These are phyloP conservation scores for Gymnosoma rotundatum DNA, from an alignment of 2,888 invertebrate genomes.

Conservation along the genomic window DNA sequence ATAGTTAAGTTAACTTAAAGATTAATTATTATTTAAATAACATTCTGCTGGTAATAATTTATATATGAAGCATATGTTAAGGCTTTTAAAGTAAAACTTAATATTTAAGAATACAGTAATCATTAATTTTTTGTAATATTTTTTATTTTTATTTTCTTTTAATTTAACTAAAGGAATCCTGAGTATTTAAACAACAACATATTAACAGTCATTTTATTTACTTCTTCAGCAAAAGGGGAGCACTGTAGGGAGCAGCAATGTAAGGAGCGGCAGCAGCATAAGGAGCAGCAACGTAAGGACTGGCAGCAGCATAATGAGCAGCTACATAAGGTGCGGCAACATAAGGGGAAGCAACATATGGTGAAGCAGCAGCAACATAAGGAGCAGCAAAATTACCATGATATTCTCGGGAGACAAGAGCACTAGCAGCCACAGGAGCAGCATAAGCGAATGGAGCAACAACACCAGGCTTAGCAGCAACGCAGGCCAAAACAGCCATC, in stretches of 20 bases:
- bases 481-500: slow-evolving; percentile 77
- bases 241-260: slow-evolving; percentile 70
- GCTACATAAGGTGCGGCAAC: slow-evolving; percentile 72
- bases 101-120: too few relatives aligned
- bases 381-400: slow-evolving; percentile 82
- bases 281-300: slow-evolving; percentile 70
- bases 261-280: slow-evolving; percentile 71
- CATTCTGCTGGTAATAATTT: too few relatives aligned
- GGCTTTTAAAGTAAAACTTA: neutral
- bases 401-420: slow-evolving; percentile 83
- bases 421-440: slow-evolving; percentile 74
- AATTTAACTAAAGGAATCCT: slow-evolving; percentile 62
- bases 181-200: slow-evolving; percentile 46
- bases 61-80: neutral
- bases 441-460: slow-evolving; percentile 79
- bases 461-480: slow-evolving; percentile 79
- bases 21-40: too few relatives aligned
- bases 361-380: slow-evolving; percentile 74
- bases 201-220: slow-evolving; percentile 69
- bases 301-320: slow-evolving; percentile 74
- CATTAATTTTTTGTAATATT: neutral
- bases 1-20: too few relatives aligned
- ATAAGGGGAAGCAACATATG: slow-evolving; percentile 70
- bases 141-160: neutral
- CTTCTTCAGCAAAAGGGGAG: slow-evolving; percentile 77